These are phyloP conservation scores for Leptonema lineaticorne DNA, from an alignment of 1,140 invertebrate genomes.

Conservation along the genomic window DNA sequence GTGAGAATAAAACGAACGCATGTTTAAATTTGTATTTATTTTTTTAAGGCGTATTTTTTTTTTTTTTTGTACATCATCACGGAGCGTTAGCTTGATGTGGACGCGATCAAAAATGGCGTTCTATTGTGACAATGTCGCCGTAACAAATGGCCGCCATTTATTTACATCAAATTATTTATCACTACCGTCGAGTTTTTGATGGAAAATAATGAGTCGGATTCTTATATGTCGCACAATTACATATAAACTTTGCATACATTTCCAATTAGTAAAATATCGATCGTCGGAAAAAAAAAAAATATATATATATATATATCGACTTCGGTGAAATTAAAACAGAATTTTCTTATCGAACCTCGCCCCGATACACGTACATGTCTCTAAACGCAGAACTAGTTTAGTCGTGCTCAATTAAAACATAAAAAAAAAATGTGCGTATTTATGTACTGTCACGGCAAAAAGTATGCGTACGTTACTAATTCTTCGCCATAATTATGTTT, in stretches of 20 bases:
- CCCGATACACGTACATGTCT: background rate
- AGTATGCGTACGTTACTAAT: no score
- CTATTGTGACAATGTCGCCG: conserved; percentile 4
- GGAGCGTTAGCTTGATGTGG: background rate
- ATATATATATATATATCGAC: no score
- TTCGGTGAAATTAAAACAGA: conserved; percentile 8
- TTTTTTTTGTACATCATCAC: background rate
- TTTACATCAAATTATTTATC: conserved; percentile 1
- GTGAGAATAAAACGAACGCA: background rate
- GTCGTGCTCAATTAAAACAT: background rate
- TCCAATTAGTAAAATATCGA: conserved; percentile 12
- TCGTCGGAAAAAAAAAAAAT: no score
- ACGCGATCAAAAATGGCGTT: background rate
- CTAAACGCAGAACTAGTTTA: background rate
- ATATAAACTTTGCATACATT: background rate
- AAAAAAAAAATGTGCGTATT: background rate
- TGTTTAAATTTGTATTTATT: background rate
- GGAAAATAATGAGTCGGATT: background rate
- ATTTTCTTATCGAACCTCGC: conserved; percentile 8
- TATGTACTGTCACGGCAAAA: no score
- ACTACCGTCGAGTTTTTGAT: background rate
- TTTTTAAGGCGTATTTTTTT: background rate
- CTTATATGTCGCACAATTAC: background rate
- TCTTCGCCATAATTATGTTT: no score
- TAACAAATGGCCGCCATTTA: background rate